Percentiles rank a stretch among this genome's conserved stretches.
These are phyloP conservation scores for Zele albiditarsus DNA, from an alignment of 2,888 invertebrate genomes.

Conservation along the genomic window DNA sequence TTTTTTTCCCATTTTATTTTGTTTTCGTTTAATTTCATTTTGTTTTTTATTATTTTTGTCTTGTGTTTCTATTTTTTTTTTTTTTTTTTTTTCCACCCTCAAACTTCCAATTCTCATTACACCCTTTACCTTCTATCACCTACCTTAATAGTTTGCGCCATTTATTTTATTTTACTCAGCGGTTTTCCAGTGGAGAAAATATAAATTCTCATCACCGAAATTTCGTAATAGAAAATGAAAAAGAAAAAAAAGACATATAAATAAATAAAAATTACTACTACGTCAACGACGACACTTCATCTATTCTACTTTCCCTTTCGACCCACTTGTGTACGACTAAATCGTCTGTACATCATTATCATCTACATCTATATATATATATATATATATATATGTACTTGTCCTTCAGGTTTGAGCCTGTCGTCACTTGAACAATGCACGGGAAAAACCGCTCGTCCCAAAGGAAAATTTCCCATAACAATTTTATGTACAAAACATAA, in stretches of 20 bases:
- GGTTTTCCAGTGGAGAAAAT: no score
- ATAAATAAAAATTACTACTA: background rate
- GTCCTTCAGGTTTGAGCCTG: background rate
- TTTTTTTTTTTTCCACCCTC: no score
- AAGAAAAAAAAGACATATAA: background rate
- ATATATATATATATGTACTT: background rate
- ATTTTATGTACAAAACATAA: background rate
- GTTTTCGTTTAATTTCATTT: background rate
- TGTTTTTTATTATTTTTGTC: no score
- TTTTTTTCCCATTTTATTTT: no score
- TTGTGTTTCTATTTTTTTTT: no score
- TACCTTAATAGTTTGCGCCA: no score
- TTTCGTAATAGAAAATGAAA: background rate
- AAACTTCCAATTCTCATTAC: no score
- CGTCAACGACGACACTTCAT: slow-evolving; percentile 45
- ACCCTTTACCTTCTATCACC: no score
- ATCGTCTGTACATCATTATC: slow-evolving; percentile 26
- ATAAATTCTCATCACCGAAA: no score
- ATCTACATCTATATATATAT: background rate
- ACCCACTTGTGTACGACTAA: slow-evolving; percentile 48
- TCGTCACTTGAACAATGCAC: background rate
- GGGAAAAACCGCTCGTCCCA: background rate
- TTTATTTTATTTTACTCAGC: no score
- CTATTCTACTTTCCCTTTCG: slow-evolving; percentile 52
- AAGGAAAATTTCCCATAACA: background rate